Percentiles rank a stretch among this genome's conserved stretches.
Conservation (phyloP, 2,797 vertebrate species). For the Furcifer pardalis region DNA sequence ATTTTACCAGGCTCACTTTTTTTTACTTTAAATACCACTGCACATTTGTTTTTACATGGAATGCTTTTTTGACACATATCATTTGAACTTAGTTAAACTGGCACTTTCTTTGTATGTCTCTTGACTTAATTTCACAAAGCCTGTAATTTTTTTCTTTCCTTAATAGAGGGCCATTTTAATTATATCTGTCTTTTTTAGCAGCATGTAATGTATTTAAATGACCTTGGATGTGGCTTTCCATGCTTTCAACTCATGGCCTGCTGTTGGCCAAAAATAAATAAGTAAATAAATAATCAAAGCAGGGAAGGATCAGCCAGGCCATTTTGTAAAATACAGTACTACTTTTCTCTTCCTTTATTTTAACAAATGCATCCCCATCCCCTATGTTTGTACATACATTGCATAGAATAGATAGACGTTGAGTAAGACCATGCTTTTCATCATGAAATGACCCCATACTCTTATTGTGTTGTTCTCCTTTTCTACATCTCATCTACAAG, state of each 20-base stretch:
- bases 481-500: constrained; percentile 1
- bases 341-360: background rate
- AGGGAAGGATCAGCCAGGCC: background rate
- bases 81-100: background rate
- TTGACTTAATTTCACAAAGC: background rate
- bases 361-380: accelerated
- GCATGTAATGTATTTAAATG: background rate
- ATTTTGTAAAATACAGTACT: background rate
- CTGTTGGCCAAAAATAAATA: background rate
- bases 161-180: background rate
- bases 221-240: background rate
- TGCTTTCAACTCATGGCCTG: background rate
- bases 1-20: constrained; percentile 25
- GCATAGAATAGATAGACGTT: accelerated
- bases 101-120: background rate
- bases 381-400: background rate
- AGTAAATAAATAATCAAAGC: background rate
- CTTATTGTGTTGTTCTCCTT: constrained; percentile 9
- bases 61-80: background rate
- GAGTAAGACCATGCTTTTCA: background rate
- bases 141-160: constrained; percentile 4
- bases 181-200: constrained; percentile 3
- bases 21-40: background rate
- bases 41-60: background rate
- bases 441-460: background rate